Evolutionary conservation across 2,113 vertebrate genomes (phyloP).

Genomic region (Marmota flaviventris): DNA sequence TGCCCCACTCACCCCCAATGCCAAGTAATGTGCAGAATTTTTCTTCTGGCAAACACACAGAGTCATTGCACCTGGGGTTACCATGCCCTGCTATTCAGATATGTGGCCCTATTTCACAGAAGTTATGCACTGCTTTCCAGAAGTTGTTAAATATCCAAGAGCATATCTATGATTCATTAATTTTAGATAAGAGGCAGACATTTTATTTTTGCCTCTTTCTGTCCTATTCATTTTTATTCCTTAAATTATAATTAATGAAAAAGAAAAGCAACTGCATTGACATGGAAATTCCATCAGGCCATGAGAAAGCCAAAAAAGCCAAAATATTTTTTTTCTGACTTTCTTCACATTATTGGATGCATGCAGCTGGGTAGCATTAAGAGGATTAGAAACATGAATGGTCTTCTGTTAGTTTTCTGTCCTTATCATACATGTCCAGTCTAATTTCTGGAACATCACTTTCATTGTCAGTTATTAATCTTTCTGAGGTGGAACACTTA

Average conservation of each 20-base stretch:
- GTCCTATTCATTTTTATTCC: not conserved
- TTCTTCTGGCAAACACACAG: not conserved
- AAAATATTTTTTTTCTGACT: not conserved
- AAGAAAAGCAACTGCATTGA: constrained; percentile 35
- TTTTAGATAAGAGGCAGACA: constrained; percentile 5
- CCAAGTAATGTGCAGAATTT: not conserved
- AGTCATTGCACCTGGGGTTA: not conserved
- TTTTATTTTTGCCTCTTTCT: constrained; percentile 47
- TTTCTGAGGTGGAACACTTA: constrained; percentile 61
- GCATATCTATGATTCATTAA: not conserved
- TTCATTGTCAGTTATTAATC: constrained; percentile 54
- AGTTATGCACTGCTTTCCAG: not conserved
- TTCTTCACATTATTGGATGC: not conserved
- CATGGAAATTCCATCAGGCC: not conserved
- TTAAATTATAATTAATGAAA: constrained; percentile 51
- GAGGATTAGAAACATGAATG: constrained; percentile 3
- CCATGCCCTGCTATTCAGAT: not conserved
- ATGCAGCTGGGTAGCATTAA: constrained; percentile 29
- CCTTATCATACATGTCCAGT: constrained; percentile 23
- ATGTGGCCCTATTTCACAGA: not conserved
- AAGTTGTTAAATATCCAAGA: constrained; percentile 42
- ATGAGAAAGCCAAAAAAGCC: not conserved
- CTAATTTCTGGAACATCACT: constrained; percentile 58
- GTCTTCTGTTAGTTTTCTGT: constrained; percentile 14
- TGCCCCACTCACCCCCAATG: not conserved